A percentile compares a stretch with the other conserved stretches of the same genome.
These are phyloP conservation scores for Podarcis muralis DNA, from an alignment of 2,113 vertebrate genomes.

Conservation along the genomic window DNA sequence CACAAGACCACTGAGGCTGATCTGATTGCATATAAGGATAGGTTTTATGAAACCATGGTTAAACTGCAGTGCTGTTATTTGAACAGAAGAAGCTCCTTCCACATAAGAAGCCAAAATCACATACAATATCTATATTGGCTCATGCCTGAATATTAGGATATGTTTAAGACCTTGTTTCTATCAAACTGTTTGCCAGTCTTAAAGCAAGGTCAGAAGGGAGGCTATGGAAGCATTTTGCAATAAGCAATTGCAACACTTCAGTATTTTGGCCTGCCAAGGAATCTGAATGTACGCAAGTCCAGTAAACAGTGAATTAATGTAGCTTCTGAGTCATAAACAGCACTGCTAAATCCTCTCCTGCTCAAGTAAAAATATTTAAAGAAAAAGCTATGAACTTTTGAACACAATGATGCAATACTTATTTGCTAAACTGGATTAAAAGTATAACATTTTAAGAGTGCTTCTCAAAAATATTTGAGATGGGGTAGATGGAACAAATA, in stretches of 20 bases:
- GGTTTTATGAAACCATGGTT: background rate
- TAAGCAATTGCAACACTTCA: background rate
- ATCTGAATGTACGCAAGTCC: background rate
- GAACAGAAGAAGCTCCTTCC: background rate
- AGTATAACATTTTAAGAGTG: constrained; percentile 41
- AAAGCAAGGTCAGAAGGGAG: background rate
- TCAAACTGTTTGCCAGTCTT: background rate
- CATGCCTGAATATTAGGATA: background rate
- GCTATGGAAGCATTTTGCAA: background rate
- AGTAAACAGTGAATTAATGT: background rate
- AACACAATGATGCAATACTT: constrained; percentile 30
- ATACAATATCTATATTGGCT: no score
- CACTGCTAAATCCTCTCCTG: constrained; percentile 11
- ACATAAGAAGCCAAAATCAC: background rate
- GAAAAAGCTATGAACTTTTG: constrained; percentile 52
- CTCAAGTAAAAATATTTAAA: constrained; percentile 54
- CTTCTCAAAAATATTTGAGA: constrained; percentile 46
- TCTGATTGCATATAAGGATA: background rate
- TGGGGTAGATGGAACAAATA: constrained; percentile 49
- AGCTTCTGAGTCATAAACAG: constrained; percentile 16
- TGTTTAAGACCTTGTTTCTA: background rate
- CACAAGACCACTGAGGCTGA: background rate
- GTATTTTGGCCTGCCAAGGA: background rate
- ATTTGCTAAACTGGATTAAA: constrained; percentile 39
- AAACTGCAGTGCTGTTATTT: background rate